A percentile compares a stretch with the other conserved stretches of the same genome.
phyloP scores from a whole-genome alignment of 2,797 vertebrate species.

The Phoeniculus purpureus region DNA sequence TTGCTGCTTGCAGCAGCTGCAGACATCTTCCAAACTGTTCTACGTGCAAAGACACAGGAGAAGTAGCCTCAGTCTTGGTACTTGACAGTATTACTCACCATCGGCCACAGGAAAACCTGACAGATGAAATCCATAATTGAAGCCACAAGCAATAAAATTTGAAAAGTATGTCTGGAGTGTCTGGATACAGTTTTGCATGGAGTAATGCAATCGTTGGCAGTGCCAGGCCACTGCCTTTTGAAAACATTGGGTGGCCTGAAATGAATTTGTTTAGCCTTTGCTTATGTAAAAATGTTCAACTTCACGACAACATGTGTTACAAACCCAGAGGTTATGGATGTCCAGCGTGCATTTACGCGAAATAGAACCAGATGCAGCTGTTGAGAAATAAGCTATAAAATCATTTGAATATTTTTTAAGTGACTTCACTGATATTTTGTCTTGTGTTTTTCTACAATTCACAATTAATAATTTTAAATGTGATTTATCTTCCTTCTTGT shows the following conservation, averaged over 20 bases:
- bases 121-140: conserved; percentile 5
- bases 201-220: conserved; percentile 6
- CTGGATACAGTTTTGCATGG: conserved; percentile 11
- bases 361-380: conserved; percentile 45
- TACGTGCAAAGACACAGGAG: neutral
- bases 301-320: conserved; percentile 13
- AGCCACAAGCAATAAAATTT: neutral
- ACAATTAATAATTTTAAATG: conserved; percentile 40
- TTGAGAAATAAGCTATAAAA: conserved; percentile 21
- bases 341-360: neutral
- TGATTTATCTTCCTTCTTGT: conserved; percentile 52
- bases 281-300: conserved; percentile 46
- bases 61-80: neutral
- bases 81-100: neutral
- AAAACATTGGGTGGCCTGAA: conserved; percentile 23
- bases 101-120: neutral
- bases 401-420: conserved; percentile 34
- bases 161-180: neutral
- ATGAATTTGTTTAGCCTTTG: conserved; percentile 3
- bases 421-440: conserved; percentile 46
- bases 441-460: conserved; percentile 2
- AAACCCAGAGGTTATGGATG: conserved; percentile 7
- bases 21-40: neutral
- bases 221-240: conserved; percentile 15
- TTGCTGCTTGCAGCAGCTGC: neutral